Conservation (phyloP, 2,888 invertebrate genomes). For the Tridacna crocea region DNA sequence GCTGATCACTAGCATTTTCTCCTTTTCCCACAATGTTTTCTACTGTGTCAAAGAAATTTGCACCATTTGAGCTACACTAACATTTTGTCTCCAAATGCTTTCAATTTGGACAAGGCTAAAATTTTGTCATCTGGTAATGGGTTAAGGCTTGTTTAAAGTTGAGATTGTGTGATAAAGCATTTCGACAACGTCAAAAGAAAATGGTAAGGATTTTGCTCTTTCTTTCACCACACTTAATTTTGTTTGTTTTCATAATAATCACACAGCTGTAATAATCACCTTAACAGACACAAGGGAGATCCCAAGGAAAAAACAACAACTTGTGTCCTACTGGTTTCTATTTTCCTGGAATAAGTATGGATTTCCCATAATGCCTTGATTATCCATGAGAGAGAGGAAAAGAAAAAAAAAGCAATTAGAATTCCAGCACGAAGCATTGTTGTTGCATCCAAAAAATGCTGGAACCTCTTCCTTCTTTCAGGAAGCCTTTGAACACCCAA, state of each 20-base stretch:
- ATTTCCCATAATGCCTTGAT: conserved; percentile 12
- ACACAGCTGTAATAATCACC: conserved; percentile 27
- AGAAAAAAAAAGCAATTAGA: not conserved
- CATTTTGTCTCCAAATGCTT: too few species aligned
- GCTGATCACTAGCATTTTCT: not conserved
- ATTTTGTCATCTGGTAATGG: too few species aligned
- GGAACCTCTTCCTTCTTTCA: too few species aligned
- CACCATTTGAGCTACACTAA: not conserved
- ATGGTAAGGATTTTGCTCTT: not conserved
- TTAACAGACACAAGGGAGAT: not conserved
- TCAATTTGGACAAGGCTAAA: too few species aligned
- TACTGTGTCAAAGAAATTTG: not conserved
- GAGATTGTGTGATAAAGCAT: too few species aligned
- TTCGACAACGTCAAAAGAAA: too few species aligned
- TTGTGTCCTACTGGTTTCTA: conserved; percentile 1
- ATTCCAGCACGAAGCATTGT: not conserved
- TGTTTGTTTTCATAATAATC: conserved; percentile 29
- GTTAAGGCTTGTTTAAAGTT: too few species aligned
- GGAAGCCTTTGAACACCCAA: too few species aligned
- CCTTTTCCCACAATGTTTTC: not conserved
- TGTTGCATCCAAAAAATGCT: too few species aligned
- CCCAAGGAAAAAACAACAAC: conserved; percentile 18
- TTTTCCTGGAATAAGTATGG: conserved; percentile 10
- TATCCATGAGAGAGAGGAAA: conserved; percentile 1
- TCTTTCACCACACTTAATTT: conserved; percentile 22